Conservation (phyloP, 2,888 invertebrate species). For the Drosophila tripunctata region DNA sequence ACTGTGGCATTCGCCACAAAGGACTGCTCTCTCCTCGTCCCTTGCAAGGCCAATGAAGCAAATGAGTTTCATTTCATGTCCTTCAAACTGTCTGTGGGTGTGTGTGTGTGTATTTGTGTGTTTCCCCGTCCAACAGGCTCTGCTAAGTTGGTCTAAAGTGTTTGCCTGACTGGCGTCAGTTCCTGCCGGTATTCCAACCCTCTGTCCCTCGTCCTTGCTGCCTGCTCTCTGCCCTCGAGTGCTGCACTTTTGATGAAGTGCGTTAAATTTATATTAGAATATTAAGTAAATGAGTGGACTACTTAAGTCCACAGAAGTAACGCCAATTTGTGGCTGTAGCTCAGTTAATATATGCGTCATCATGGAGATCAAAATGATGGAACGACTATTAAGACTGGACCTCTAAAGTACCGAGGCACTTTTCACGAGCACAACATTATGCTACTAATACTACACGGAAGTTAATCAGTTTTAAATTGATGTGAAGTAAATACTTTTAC, state of each 20-base stretch:
- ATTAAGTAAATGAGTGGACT: conserved; percentile 62
- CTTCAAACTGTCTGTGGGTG: conserved; percentile 46
- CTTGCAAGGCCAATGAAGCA: conserved; percentile 57
- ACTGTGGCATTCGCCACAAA: conserved; percentile 60
- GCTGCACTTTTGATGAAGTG: conserved; percentile 67
- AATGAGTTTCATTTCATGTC: conserved; percentile 72
- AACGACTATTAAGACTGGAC: conserved; percentile 25
- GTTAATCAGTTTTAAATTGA: too few relatives aligned
- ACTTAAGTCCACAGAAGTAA: conserved; percentile 48
- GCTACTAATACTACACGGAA: neutral
- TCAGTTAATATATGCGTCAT: conserved; percentile 37
- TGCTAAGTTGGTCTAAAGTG: conserved; percentile 44
- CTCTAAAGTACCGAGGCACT: neutral
- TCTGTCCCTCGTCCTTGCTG: neutral
- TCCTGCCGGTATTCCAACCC: conserved; percentile 29
- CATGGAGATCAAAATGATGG: conserved; percentile 37
- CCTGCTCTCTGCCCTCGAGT: conserved; percentile 14
- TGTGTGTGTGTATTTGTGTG: conserved; percentile 2
- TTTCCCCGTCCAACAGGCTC: conserved; percentile 23
- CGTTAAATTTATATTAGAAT: conserved; percentile 73
- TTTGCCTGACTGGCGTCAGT: conserved; percentile 52
- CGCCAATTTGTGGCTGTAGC: conserved; percentile 45
- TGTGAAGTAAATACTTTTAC: too few relatives aligned
- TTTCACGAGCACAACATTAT: neutral
- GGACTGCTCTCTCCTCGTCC: conserved; percentile 9